Evolutionary conservation across 2,113 vertebrate species (phyloP), one percentile per base, ranked within the genome.

Genomic region (Athene cunicularia): DNA sequence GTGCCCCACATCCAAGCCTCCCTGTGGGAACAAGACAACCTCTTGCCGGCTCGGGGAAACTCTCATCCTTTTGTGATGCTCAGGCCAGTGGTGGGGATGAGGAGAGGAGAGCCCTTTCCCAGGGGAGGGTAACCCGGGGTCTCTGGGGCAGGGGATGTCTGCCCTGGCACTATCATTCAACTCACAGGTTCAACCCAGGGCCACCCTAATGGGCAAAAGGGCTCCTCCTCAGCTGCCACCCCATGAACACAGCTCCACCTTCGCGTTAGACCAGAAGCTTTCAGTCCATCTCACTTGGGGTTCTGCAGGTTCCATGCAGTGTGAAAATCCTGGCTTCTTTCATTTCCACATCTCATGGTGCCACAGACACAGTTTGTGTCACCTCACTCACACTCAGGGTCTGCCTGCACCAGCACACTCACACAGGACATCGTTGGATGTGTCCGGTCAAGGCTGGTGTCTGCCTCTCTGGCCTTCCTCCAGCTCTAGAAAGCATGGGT

Each of bases 11-110:
- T 45, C 37, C 68, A 66, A 14, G 18, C 14, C 7, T 21, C 47
- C 12, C 19, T 14, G 45, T 3, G 12, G 70, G 24, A 72, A 6
- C 8, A 27, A 37, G 45, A 56, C 41, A 66, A 55, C 32, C 24
- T 23, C 37, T 76, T 2, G 4, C 41, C 0, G 0, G 11, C 28
- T 1, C 2, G 15, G 14, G 14, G 23, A 58, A 71, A 14, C 8
- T 8, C 75, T 37, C 55, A 28, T 26, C 28, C 24, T 0, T 14
- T 64, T 0, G 1, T 8, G 30, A 14, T 37, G 47, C 17, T 62
- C 52, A 75, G 32, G 52, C 12, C 37, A 35, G 18, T 32, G 5
- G 11, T 49, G 47, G 26, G 23, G 9, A 1, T 80, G 22, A 73
- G 28, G 63, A 59, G 80, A 77, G 5, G 33, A 8, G 13, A 58